These are phyloP conservation scores for Serranus cabrilla DNA, from an alignment of 2,797 vertebrate species.

Conservation along the genomic window DNA sequence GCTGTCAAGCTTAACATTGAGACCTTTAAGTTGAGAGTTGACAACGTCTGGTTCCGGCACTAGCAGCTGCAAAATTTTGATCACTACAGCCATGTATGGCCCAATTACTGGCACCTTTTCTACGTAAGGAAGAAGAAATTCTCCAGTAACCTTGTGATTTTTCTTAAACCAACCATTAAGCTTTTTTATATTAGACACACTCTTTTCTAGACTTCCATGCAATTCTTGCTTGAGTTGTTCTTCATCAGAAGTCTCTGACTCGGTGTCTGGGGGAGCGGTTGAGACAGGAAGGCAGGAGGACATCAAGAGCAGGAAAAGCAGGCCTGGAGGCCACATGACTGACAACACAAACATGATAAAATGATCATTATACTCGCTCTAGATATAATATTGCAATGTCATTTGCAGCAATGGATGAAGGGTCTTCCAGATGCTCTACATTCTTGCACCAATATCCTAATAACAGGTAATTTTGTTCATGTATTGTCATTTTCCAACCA, in stretches of 20 bases:
- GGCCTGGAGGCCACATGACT: constrained; percentile 1
- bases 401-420: too few relatives aligned
- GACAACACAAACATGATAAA: neutral
- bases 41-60: neutral
- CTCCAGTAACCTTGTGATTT: neutral
- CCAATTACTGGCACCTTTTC: neutral
- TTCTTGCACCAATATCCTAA: neutral
- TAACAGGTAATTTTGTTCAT: neutral
- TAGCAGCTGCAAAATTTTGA: neutral
- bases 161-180: neutral
- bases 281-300: neutral
- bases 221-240: neutral
- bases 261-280: neutral
- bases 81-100: neutral
- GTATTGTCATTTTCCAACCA: neutral
- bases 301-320: neutral
- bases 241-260: accelerated
- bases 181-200: neutral
- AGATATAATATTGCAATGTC: too few relatives aligned
- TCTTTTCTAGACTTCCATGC: neutral
- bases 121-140: neutral
- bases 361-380: too few relatives aligned
- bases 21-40: neutral
- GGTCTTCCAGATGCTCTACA: neutral
- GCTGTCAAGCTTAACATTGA: constrained; percentile 1